Conservation (phyloP, 2,888 invertebrate species). For the Nudaria mundana region DNA sequence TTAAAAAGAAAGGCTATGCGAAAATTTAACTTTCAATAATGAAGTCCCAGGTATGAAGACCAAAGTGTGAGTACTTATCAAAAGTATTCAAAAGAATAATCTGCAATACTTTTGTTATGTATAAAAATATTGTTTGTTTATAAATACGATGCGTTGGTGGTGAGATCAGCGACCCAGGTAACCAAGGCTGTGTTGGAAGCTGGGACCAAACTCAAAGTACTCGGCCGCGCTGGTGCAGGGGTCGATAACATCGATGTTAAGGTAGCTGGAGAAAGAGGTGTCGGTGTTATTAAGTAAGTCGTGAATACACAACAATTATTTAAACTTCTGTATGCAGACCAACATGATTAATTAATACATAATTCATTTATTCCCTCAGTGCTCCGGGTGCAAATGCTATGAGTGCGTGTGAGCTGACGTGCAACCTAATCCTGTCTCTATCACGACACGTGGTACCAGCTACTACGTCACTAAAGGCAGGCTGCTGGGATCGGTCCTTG, state of each 20-base stretch:
- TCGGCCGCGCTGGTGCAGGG: constrained; percentile 98
- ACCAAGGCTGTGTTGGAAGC: constrained; percentile 91
- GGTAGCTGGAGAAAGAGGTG: constrained; percentile 90
- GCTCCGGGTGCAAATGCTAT: constrained; percentile 98
- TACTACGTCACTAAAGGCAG: constrained; percentile 91
- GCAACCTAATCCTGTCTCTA: constrained; percentile 91
- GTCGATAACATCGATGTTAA: constrained; percentile 98
- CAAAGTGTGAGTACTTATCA: too few relatives aligned
- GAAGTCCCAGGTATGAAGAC: too few relatives aligned
- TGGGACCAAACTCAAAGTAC: constrained; percentile 88
- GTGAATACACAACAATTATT: too few relatives aligned
- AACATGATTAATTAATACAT: too few relatives aligned
- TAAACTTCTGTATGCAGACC: too few relatives aligned
- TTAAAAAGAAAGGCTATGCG: too few relatives aligned
- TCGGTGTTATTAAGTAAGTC: constrained; percentile 96
- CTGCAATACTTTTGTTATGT: too few relatives aligned
- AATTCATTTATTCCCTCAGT: constrained; percentile 70
- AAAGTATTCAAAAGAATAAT: too few relatives aligned
- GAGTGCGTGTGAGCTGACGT: constrained; percentile 98
- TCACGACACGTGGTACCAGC: constrained; percentile 93
- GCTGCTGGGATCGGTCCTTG: constrained; percentile 95
- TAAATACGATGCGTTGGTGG: constrained; percentile 95
- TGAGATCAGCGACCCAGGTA: constrained; percentile 97
- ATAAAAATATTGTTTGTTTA: too few relatives aligned
- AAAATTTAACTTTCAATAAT: too few relatives aligned